A percentile compares a stretch with the other conserved stretches of the same genome.
Evolutionary conservation across 2,888 invertebrate species (phyloP).

Genomic region (Parochlus steinenii): DNA sequence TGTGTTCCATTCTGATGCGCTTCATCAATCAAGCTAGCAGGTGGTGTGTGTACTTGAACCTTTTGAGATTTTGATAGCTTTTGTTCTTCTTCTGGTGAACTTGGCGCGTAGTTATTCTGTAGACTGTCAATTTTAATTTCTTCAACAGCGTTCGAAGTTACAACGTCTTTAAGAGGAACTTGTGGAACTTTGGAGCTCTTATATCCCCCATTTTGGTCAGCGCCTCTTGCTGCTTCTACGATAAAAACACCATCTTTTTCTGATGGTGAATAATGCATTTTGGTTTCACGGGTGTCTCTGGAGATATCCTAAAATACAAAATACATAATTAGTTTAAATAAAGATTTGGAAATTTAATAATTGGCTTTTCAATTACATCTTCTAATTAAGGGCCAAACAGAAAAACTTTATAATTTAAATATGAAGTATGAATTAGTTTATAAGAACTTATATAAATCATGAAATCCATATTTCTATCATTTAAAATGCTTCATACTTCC

Average conservation of each 20-base stretch:
- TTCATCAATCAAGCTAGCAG: slow-evolving; percentile 17
- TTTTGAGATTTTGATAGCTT: slow-evolving; percentile 21
- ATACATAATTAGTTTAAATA: background rate
- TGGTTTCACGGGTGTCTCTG: slow-evolving; percentile 52
- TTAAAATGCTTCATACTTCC: too few species aligned
- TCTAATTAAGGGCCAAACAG: background rate
- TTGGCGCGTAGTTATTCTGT: slow-evolving; percentile 9
- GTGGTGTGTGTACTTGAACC: slow-evolving; percentile 29
- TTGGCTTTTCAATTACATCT: background rate
- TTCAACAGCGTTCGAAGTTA: slow-evolving; percentile 19
- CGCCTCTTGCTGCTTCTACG: slow-evolving; percentile 43
- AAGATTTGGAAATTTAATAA: background rate
- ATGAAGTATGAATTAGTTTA: too few species aligned
- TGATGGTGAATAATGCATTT: slow-evolving; percentile 52
- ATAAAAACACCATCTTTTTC: slow-evolving; percentile 59
- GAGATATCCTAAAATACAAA: slow-evolving; percentile 44
- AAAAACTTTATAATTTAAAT: slow-evolving; percentile 1
- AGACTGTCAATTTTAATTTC: slow-evolving; percentile 20
- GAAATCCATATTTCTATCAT: too few species aligned
- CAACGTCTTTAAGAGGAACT: slow-evolving; percentile 31
- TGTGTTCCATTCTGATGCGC: slow-evolving; percentile 38
- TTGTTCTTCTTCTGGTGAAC: slow-evolving; percentile 12
- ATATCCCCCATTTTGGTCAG: slow-evolving; percentile 31
- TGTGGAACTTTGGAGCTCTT: slow-evolving; percentile 32
- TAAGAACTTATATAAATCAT: too few species aligned